A percentile compares a stretch with the other conserved stretches of the same genome.
phyloP scores from a whole-genome alignment of 2,888 invertebrate genomes.

The Hermaeophaga mercurialis region DNA sequence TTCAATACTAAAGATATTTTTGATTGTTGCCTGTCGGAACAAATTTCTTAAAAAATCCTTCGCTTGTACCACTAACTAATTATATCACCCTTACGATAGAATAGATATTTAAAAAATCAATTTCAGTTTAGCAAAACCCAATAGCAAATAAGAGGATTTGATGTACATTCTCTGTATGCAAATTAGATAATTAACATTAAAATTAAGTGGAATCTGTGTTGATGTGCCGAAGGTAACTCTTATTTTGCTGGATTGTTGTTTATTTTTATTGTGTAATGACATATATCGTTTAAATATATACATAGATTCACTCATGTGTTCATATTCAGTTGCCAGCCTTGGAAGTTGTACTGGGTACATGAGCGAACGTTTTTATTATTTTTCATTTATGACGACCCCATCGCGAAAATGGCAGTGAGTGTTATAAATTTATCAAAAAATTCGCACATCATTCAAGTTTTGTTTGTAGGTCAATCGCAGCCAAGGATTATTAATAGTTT shows the following conservation, averaged over 20 bases:
- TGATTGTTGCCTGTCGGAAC: too few species aligned
- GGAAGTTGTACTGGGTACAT: constrained; percentile 41
- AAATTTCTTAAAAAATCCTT: too few species aligned
- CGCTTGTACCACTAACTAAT: too few species aligned
- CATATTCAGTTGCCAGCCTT: constrained; percentile 45
- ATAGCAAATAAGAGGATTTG: too few species aligned
- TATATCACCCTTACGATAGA: too few species aligned
- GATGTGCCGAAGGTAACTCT: constrained; percentile 25
- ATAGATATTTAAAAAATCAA: too few species aligned
- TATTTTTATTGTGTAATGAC: constrained; percentile 32
- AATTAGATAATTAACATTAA: constrained; percentile 14
- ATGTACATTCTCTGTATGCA: background rate
- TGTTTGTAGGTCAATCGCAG: constrained; percentile 19
- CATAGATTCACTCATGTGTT: constrained; percentile 42
- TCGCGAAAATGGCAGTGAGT: constrained; percentile 31
- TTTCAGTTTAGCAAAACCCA: too few species aligned
- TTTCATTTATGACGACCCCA: constrained; percentile 30
- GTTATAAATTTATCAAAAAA: constrained; percentile 11
- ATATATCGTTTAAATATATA: constrained; percentile 37
- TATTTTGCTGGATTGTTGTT: constrained; percentile 28
- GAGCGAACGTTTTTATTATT: constrained; percentile 30
- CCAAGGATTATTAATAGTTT: constrained; percentile 10
- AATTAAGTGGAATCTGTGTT: constrained; percentile 6
- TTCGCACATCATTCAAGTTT: constrained; percentile 8
- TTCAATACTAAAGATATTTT: too few species aligned